A percentile compares a stretch with the other conserved stretches of the same genome.
phyloP scores from a whole-genome alignment of 2,888 invertebrate species.

The Serrognathus titanus region DNA sequence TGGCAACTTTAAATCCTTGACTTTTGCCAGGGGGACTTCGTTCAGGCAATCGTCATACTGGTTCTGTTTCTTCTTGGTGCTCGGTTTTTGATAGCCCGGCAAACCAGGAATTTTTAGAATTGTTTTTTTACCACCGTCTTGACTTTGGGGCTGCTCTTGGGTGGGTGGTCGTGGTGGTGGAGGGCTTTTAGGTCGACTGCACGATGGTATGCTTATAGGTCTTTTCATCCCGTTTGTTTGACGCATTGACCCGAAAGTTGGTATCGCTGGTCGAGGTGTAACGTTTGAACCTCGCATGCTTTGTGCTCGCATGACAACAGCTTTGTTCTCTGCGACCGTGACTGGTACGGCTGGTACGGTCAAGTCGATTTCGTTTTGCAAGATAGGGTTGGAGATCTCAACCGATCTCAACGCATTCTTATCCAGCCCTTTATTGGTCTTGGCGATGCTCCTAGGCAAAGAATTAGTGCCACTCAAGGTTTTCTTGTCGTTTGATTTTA shows the following conservation, averaged over 20 bases:
- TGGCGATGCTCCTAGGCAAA: conserved; percentile 56
- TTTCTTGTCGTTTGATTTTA: conserved; percentile 56
- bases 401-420: conserved; percentile 69
- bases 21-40: conserved; percentile 61
- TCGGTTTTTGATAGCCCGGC: conserved; percentile 60
- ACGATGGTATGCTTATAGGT: conserved; percentile 69
- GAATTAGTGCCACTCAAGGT: conserved; percentile 55
- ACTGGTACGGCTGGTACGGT: conserved; percentile 61
- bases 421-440: conserved; percentile 64
- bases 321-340: conserved; percentile 55
- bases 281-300: conserved; percentile 69
- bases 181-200: conserved; percentile 68
- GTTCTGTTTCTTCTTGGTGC: conserved; percentile 40
- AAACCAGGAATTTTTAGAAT: conserved; percentile 47
- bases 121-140: conserved; percentile 20
- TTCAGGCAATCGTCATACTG: conserved; percentile 81
- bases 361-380: conserved; percentile 64
- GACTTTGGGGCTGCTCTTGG: conserved; percentile 39
- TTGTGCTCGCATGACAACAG: conserved; percentile 72
- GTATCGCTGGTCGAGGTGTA: conserved; percentile 58
- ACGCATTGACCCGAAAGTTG: conserved; percentile 81
- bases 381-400: conserved; percentile 81
- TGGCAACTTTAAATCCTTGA: conserved; percentile 60
- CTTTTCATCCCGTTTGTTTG: conserved; percentile 63
- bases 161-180: conserved; percentile 69